Base-by-base conservation (phyloP, 2,888 invertebrate species). In the Philonicus albiceps region DNA sequence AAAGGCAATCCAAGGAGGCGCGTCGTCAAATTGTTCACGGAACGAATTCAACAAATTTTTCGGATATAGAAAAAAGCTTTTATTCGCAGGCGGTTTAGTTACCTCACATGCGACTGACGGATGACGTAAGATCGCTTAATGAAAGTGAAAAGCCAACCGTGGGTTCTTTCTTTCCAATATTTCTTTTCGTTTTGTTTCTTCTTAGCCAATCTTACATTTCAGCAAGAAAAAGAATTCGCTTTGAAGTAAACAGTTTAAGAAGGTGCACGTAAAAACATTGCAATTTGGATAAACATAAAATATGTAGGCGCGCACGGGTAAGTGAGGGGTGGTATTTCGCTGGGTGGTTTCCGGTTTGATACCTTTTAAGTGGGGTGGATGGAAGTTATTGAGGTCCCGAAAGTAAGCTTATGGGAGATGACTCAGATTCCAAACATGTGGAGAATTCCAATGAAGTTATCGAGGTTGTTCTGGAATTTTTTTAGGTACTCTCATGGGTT, bases 81-180 rank as follows among this genome's bases (percentile, higher is more conserved):
- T 19, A 5, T 49, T 49, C n/a, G 6, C 49, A 49, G 49, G n/a
- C 49, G n/a, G 49, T n/a, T 43, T 43, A 49, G 43, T 73, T 84
- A 73, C 81, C 81, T 83, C 73, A 84, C 40, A 73, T 43, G 30
- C 22, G 73, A 13, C 40, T 73, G 13, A 4, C 34, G 49, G 22
- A 73, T 84, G 84, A 84, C 84, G 84, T 84, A 84, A 84, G 84
- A 73, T 64, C 13, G 37, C 11, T 16, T 64, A 84, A 84, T 73
- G 84, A 84, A 84, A 84, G 84, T 84, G 84, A 84, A 84, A 84
- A 73, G 84, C 27, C 27, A 73, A n/a, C 40, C 40, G 73, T 72
- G 43, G 19, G n/a, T 72, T 73, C 55, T 76, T 76, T 22, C 76
- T n/a, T 13, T 13, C 13, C 13, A 43, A 13, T 43, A 37, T 16